These are phyloP conservation scores for Ictalurus furcatus DNA, from an alignment of 2,113 vertebrate species.

Conservation along the genomic window DNA sequence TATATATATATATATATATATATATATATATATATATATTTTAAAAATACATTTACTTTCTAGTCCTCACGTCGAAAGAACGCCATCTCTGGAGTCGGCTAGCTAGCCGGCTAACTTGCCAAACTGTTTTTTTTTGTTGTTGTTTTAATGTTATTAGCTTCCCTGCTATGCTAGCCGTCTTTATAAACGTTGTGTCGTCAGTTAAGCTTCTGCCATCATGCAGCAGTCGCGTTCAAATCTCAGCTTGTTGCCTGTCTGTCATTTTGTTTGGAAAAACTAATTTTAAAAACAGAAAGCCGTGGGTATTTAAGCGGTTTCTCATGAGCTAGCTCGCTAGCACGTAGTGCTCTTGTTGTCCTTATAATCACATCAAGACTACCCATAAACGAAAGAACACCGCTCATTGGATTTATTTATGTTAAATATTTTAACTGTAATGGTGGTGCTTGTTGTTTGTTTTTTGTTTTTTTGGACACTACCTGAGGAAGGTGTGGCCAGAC, in stretches of 20 bases:
- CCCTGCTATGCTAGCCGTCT: neutral
- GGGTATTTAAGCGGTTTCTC: neutral
- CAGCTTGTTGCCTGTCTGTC: neutral
- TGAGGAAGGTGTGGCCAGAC: neutral
- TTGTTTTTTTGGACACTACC: neutral
- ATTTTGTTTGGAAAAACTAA: neutral
- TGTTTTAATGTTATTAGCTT: neutral
- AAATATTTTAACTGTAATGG: neutral
- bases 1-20: too few species aligned
- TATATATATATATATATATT: too few species aligned
- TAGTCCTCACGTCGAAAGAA: neutral
- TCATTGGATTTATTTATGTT: too few species aligned
- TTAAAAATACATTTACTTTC: neutral
- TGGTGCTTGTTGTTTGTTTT: neutral
- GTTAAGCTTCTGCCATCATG: neutral
- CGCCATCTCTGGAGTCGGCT: neutral
- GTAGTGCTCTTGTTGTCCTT: neutral
- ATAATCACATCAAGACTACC: neutral
- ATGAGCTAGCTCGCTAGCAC: neutral
- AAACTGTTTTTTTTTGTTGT: neutral
- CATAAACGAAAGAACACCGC: neutral
- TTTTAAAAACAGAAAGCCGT: neutral
- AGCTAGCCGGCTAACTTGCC: constrained; percentile 49
- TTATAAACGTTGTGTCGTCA: neutral
- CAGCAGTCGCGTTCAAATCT: neutral